These are phyloP conservation scores for Diachasma alloeum DNA, from an alignment of 1,140 invertebrate species.

Conservation along the genomic window DNA sequence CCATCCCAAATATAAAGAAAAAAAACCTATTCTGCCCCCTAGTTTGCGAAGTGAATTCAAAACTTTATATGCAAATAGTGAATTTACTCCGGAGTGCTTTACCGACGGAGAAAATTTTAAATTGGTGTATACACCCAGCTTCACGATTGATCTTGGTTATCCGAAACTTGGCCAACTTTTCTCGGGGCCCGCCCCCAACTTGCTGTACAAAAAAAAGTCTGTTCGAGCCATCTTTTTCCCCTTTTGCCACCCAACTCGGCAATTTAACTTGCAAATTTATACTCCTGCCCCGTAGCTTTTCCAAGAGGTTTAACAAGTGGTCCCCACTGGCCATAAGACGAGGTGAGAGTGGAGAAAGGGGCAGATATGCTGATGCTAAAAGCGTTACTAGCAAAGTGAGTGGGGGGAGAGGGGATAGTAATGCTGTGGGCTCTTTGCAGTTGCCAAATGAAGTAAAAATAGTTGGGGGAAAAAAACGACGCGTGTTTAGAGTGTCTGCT, in stretches of 20 bases:
- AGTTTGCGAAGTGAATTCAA: no score
- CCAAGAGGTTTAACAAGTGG: slow-evolving; percentile 37
- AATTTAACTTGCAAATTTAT: slow-evolving; percentile 48
- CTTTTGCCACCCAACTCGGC: slow-evolving; percentile 11
- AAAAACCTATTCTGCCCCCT: no score
- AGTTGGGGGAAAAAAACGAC: not conserved
- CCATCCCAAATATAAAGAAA: no score
- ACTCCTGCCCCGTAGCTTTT: slow-evolving; percentile 23
- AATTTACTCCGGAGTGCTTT: not conserved
- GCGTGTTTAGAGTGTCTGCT: no score
- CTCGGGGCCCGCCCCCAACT: not conserved
- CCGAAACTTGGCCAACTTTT: not conserved
- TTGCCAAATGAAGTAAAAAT: not conserved
- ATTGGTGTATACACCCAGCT: not conserved
- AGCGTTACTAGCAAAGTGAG: not conserved
- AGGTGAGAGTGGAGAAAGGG: slow-evolving; percentile 1
- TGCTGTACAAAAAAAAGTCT: not conserved
- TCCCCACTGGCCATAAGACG: slow-evolving; percentile 25
- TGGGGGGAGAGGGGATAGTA: not conserved
- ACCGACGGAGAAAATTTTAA: not conserved
- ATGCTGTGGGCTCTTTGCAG: not conserved
- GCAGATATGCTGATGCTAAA: slow-evolving; percentile 7
- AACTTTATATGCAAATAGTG: no score
- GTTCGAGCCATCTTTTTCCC: slow-evolving; percentile 5
- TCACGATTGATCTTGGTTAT: not conserved